Conservation (phyloP, 2,888 invertebrate genomes). For the Parapristionchus giblindavisi region DNA sequence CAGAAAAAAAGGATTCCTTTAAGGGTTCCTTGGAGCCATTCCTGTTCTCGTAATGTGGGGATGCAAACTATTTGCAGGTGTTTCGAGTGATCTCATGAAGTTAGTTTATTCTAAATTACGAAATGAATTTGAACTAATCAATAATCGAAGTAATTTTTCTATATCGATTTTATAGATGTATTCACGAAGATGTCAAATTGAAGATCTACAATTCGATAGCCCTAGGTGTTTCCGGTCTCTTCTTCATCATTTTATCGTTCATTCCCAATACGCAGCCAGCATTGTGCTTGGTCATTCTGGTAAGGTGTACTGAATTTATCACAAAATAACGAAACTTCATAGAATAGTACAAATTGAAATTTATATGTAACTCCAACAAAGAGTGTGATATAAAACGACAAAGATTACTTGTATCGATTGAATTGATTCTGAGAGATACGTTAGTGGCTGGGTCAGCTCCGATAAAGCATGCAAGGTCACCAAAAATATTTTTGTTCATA, state of each 20-base stretch:
- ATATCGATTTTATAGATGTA: constrained; percentile 34
- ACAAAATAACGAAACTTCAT: too few species aligned
- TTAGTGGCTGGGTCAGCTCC: too few species aligned
- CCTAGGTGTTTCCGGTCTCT: constrained; percentile 43
- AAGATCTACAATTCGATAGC: constrained; percentile 47
- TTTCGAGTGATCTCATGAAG: constrained; percentile 41
- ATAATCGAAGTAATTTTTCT: not conserved
- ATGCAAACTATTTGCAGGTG: constrained; percentile 40
- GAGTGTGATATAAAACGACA: too few species aligned
- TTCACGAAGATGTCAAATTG: constrained; percentile 45
- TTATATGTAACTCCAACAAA: too few species aligned
- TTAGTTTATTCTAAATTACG: too few species aligned
- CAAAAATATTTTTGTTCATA: too few species aligned
- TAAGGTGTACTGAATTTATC: too few species aligned
- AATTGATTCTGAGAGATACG: too few species aligned
- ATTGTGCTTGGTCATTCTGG: constrained; percentile 46
- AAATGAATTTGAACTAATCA: not conserved
- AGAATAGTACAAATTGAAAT: too few species aligned
- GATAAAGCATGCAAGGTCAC: too few species aligned
- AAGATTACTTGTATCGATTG: too few species aligned
- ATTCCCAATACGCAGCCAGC: constrained; percentile 44
- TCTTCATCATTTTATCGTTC: constrained; percentile 48
- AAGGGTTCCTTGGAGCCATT: constrained; percentile 47
- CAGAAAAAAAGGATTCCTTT: not conserved
- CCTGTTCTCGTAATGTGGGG: constrained; percentile 50